These are phyloP conservation scores for Rhopalosiphum padi DNA, from an alignment of 1,140 invertebrate genomes.

Conservation along the genomic window DNA sequence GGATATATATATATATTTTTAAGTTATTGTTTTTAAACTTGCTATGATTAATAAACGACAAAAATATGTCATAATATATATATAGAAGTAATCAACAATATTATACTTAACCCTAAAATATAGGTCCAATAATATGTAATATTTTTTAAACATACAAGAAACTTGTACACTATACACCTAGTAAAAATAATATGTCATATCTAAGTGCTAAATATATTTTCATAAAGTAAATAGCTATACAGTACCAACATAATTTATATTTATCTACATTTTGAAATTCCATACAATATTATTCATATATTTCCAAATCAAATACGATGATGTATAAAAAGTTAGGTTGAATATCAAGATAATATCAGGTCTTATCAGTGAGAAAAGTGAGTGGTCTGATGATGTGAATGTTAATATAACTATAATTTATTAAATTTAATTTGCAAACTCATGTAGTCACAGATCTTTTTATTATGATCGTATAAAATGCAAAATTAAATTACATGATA, in stretches of 20 bases:
- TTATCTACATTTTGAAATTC: neutral
- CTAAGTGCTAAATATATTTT: neutral
- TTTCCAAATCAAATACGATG: neutral
- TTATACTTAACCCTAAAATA: neutral
- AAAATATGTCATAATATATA: neutral
- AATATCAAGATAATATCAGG: neutral
- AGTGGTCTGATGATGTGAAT: neutral
- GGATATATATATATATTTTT: slow-evolving; percentile 5
- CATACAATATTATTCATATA: neutral
- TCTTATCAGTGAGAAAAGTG: neutral
- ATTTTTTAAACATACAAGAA: neutral
- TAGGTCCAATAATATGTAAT: neutral
- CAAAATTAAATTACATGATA: no score
- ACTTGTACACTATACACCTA: neutral
- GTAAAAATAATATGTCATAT: neutral
- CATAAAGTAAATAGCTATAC: neutral
- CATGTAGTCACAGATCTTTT: no score
- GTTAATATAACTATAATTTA: no score
- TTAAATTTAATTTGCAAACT: no score
- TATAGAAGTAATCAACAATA: neutral
- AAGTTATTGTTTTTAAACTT: neutral
- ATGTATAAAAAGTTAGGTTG: neutral
- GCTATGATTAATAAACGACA: slow-evolving; percentile 2
- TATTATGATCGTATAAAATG: no score
- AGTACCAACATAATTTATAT: neutral